Conservation (phyloP, 2,888 invertebrate species). For the Sarcophaga subvicina region DNA sequence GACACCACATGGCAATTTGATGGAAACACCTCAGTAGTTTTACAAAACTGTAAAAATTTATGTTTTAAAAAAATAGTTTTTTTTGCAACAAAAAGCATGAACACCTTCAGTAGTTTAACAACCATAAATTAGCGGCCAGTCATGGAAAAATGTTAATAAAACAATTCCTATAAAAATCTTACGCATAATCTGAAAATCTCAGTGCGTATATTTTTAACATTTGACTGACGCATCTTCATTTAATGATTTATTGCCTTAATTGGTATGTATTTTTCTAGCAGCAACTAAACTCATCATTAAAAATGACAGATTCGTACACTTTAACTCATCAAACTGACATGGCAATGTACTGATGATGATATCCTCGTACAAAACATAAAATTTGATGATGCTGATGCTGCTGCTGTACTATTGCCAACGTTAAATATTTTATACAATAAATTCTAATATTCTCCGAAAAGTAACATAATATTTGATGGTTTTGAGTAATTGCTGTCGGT, state of each 20-base stretch:
- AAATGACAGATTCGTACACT: background rate
- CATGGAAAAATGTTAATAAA: background rate
- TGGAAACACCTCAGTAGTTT: background rate
- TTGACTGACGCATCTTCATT: constrained; percentile 58
- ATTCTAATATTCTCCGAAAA: too few species aligned
- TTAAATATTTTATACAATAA: too few species aligned
- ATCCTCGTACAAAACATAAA: too few species aligned
- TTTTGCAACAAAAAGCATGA: background rate
- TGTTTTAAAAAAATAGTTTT: background rate
- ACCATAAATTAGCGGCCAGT: background rate
- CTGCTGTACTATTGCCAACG: too few species aligned
- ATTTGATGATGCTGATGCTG: too few species aligned
- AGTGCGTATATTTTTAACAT: background rate
- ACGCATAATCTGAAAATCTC: background rate
- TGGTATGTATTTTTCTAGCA: constrained; percentile 54
- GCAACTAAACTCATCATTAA: constrained; percentile 40
- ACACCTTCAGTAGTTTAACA: background rate
- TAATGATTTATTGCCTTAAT: constrained; percentile 55
- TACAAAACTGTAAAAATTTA: background rate
- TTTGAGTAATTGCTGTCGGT: too few species aligned
- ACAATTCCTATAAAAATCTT: background rate
- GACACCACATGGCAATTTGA: background rate
- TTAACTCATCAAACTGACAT: too few species aligned
- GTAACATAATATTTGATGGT: too few species aligned
- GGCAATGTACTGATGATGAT: too few species aligned